Evolutionary conservation across 2,797 vertebrate species (phyloP), one percentile per base, ranked within the genome.

Genomic region (Cuniculus paca): DNA sequence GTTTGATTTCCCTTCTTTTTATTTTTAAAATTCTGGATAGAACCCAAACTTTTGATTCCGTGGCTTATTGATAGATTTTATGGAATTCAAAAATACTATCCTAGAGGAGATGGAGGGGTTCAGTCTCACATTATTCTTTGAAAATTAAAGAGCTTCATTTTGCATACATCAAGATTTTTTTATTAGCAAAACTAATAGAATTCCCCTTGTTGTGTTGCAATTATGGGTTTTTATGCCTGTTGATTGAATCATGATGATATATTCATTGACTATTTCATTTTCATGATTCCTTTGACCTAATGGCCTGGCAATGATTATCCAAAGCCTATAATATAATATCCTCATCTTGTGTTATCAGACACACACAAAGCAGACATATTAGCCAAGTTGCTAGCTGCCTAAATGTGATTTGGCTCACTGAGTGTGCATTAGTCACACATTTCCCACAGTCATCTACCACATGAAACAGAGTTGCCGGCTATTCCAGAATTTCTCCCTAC

Each of bases 361-460:
- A 50, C 81, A 88, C 1, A 39, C 79, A 97, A 50, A 81, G 39
- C n/a, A 96, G 89, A 78, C 52, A 36, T 39, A 78, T 81, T 65
- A 90, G 82, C 89, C 75, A 70, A n/a, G 48, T 1, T 81, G 54
- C 78, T 81, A 92, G 77, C 89, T 39, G 82, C 42, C 65, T 58
- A 52, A 72, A 65, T 95, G 89, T 70, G 78, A 96, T 90, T 52
- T 80, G 85, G 61, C 61, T 96, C 34, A 61, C 6, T 48, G 54
- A 90, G 45, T 88, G 54, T n/a, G 36, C 63, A 85, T 90, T 84
- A 90, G 63, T 96, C 91, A 96, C 72, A 65, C 82, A 77, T 90
- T 74, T 88, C 74, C 78, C 39, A 83, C n/a, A 45, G 79, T 87
- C 68, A 81, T 52, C 78, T 65, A 48, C 52, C 63, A 48, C 81